Conservation (phyloP, 2,113 vertebrate genomes). For the Aptenodytes forsteri region DNA sequence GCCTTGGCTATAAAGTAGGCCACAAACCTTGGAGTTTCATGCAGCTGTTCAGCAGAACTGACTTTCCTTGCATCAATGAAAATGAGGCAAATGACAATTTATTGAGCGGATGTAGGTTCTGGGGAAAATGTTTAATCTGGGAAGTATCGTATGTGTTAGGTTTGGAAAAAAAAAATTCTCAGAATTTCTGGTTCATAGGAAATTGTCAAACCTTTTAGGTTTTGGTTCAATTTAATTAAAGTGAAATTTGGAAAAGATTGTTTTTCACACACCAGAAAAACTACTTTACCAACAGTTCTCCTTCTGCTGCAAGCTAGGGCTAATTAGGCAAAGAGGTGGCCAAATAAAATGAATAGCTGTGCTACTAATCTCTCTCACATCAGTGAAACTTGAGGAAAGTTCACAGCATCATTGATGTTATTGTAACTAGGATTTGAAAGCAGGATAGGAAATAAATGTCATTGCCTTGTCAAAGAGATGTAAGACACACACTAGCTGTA, state of each 20-base stretch:
- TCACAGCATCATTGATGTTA: neutral
- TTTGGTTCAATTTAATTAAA: neutral
- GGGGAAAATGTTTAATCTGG: neutral
- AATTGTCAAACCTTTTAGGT: neutral
- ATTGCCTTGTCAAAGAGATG: conserved; percentile 8
- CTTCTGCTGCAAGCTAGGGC: neutral
- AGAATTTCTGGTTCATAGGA: neutral
- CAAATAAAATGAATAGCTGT: neutral
- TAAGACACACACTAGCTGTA: neutral
- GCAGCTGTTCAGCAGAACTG: neutral
- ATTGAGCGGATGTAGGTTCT: neutral
- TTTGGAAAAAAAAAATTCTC: neutral
- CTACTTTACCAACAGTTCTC: neutral
- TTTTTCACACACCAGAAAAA: neutral
- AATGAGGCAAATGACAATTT: neutral
- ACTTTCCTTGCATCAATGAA: neutral
- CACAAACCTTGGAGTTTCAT: neutral
- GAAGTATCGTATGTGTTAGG: neutral
- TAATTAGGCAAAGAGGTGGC: neutral
- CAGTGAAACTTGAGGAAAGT: neutral
- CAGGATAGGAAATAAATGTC: conserved; percentile 1
- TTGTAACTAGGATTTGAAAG: conserved; percentile 2
- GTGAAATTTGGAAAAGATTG: neutral
- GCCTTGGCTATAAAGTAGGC: neutral
- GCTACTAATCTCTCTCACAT: neutral